These are phyloP conservation scores for Nasonia oneida DNA, from an alignment of 2,888 invertebrate genomes.

Conservation along the genomic window DNA sequence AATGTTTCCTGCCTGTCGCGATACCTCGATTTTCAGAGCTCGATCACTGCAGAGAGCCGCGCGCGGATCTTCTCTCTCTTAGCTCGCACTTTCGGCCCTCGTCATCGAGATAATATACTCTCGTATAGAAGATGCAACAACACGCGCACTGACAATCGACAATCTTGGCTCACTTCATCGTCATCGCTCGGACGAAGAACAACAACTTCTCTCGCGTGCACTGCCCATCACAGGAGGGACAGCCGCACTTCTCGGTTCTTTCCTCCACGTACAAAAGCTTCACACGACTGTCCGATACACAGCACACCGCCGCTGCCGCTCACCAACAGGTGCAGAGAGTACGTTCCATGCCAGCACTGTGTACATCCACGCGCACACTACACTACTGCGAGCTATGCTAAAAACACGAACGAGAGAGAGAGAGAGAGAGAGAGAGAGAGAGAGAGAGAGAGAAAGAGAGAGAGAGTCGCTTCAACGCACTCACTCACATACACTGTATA, in stretches of 20 bases:
- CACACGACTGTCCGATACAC: neutral
- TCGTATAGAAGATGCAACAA: neutral
- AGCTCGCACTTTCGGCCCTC: neutral
- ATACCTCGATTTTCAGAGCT: neutral
- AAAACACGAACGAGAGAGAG: neutral
- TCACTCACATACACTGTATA: neutral
- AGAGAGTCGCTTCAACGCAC: neutral
- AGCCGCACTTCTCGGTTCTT: neutral
- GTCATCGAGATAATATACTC: neutral
- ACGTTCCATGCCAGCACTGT: neutral
- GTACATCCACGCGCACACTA: neutral
- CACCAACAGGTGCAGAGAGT: slow-evolving; percentile 4
- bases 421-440: neutral
- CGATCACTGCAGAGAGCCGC: too few species aligned
- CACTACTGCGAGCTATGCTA: neutral
- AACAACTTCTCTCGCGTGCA: neutral
- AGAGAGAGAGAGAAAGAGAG: neutral
- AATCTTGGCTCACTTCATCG: neutral
- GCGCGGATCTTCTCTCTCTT: too few species aligned
- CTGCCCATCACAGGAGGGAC: too few species aligned
- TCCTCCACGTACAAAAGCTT: neutral
- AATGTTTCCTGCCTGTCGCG: slow-evolving; percentile 72
- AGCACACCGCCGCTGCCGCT: neutral
- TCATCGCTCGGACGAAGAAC: neutral
- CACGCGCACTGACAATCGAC: neutral